phyloP scores from a whole-genome alignment of 2,888 invertebrate species.

The Trichopria drosophilae region DNA sequence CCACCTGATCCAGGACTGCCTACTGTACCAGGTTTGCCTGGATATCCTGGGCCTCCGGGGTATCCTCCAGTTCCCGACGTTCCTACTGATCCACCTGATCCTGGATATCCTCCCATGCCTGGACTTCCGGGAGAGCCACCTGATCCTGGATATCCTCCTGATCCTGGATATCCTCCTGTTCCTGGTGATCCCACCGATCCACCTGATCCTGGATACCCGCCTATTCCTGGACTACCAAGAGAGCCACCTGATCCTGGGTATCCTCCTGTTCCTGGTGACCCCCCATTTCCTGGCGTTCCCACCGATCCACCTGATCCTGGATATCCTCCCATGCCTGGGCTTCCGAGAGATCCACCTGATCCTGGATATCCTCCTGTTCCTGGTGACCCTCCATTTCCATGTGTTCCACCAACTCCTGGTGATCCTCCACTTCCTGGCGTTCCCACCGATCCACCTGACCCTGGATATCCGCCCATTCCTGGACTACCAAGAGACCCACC shows the following conservation, averaged over 20 bases:
- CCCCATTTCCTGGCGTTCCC: slow-evolving; percentile 19
- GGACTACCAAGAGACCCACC: slow-evolving; percentile 37
- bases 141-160: slow-evolving; percentile 29
- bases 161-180: slow-evolving; percentile 26
- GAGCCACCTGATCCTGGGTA: slow-evolving; percentile 21
- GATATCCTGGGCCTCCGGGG: slow-evolving; percentile 32
- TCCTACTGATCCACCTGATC: slow-evolving; percentile 28
- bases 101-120: slow-evolving; percentile 26
- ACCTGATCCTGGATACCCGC: neutral
- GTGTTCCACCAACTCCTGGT: slow-evolving; percentile 21
- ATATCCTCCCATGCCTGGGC: slow-evolving; percentile 28
- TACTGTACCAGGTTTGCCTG: slow-evolving; percentile 9
- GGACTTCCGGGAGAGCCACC: slow-evolving; percentile 33
- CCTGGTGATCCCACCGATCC: neutral
- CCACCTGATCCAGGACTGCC: no score
- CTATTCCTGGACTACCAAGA: no score
- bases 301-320: no score
- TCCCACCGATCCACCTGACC: no score
- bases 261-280: no score
- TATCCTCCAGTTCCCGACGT: slow-evolving; percentile 32
- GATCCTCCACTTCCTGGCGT: slow-evolving; percentile 6
- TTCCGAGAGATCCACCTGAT: no score
- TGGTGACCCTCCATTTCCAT: slow-evolving; percentile 25
- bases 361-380: slow-evolving; percentile 36
- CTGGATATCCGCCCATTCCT: slow-evolving; percentile 9